phyloP scores from a whole-genome alignment of 2,888 invertebrate genomes.

The Spisula subtruncata region DNA sequence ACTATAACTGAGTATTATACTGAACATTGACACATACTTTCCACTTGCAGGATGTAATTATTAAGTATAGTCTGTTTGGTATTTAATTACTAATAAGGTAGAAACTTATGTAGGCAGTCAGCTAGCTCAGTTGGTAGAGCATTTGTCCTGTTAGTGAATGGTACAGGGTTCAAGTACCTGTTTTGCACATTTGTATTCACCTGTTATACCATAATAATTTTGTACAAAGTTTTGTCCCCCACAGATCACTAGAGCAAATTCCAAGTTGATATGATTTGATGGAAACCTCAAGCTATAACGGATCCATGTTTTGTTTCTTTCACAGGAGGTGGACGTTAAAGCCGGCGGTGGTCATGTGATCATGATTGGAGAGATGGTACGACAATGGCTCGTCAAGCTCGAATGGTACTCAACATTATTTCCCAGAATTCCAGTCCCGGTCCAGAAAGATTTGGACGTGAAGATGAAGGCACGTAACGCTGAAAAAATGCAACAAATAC shows the following conservation, averaged over 20 bases:
- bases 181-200: too few species aligned
- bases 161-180: too few species aligned
- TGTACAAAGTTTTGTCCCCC: slow-evolving; percentile 52
- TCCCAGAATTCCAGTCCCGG: slow-evolving; percentile 99
- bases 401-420: slow-evolving; percentile 99
- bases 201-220: too few species aligned
- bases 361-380: slow-evolving; percentile 96
- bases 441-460: slow-evolving; percentile 95
- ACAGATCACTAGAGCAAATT: slow-evolving; percentile 81
- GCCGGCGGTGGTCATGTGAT: slow-evolving; percentile 98
- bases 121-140: too few species aligned
- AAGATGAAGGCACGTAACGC: slow-evolving; percentile 88
- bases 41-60: slow-evolving; percentile 25
- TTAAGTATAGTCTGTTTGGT: too few species aligned
- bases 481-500: slow-evolving; percentile 45
- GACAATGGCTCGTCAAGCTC: slow-evolving; percentile 97
- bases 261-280: slow-evolving; percentile 39
- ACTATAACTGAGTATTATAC: not conserved
- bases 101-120: too few species aligned
- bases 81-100: too few species aligned
- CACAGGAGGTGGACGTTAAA: slow-evolving; percentile 97
- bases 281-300: slow-evolving; percentile 2
- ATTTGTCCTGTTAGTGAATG: too few species aligned
- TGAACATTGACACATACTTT: not conserved
- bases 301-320: too few species aligned